A percentile compares a stretch with the other conserved stretches of the same genome.
These are phyloP conservation scores for Aptenodytes patagonicus DNA, from an alignment of 2,113 vertebrate genomes.

Conservation along the genomic window DNA sequence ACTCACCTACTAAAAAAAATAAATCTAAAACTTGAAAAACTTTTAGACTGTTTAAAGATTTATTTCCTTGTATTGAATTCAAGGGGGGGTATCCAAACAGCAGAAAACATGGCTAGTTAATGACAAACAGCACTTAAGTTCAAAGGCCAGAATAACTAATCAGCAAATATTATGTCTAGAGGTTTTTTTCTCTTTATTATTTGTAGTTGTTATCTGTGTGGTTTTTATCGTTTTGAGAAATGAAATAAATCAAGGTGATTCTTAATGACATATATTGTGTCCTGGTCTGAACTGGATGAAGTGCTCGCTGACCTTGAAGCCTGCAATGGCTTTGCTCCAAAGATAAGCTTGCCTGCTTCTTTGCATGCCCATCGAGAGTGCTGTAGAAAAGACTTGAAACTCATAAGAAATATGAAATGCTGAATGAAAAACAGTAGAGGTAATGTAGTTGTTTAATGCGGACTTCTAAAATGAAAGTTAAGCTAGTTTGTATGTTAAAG, in stretches of 20 bases:
- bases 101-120: neutral
- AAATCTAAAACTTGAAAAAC: neutral
- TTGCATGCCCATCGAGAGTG: neutral
- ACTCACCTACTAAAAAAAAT: neutral
- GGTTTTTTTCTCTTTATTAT: neutral
- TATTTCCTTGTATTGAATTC: neutral
- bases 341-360: neutral
- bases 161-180: neutral
- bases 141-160: conserved; percentile 3
- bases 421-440: neutral
- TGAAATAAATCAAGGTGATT: neutral
- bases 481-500: neutral
- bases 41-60: neutral
- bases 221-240: neutral
- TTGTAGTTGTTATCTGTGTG: neutral
- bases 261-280: neutral
- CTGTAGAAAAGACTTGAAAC: neutral
- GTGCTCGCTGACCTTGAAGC: neutral
- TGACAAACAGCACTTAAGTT: neutral
- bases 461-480: neutral
- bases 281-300: neutral
- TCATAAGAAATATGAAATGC: neutral
- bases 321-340: neutral
- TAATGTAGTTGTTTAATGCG: neutral
- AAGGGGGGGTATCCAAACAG: neutral